Percentiles rank a stretch among this genome's conserved stretches.
phyloP scores from a whole-genome alignment of 2,888 invertebrate species.

The Osmoderma eremita region DNA sequence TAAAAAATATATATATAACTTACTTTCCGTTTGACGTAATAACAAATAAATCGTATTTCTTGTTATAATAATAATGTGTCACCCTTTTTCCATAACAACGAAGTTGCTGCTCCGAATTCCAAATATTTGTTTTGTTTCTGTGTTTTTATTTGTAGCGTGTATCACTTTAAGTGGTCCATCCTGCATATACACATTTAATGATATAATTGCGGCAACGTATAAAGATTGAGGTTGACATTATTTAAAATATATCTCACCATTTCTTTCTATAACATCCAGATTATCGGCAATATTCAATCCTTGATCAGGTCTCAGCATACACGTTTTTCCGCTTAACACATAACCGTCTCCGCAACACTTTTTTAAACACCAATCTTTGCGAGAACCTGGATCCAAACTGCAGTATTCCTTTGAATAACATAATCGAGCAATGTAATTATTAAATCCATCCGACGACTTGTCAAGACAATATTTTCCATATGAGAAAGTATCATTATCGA shows the following conservation, averaged over 20 bases:
- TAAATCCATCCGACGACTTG: conserved; percentile 39
- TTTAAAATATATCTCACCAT: conserved; percentile 23
- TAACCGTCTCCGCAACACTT: conserved; percentile 69
- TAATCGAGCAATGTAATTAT: conserved; percentile 49
- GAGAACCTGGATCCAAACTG: neutral
- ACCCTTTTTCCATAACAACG: too few relatives aligned
- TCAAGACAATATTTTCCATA: conserved; percentile 50
- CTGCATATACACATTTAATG: neutral
- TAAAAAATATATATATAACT: too few relatives aligned
- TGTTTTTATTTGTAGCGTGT: too few relatives aligned
- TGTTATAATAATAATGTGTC: too few relatives aligned
- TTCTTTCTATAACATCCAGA: conserved; percentile 28
- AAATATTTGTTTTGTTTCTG: too few relatives aligned
- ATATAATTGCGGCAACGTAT: too few relatives aligned
- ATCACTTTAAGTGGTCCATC: too few relatives aligned
- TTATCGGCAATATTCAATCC: conserved; percentile 53
- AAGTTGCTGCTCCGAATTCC: too few relatives aligned
- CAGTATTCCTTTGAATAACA: conserved; percentile 49
- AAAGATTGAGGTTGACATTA: neutral
- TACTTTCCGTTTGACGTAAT: too few relatives aligned
- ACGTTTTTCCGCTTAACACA: conserved; percentile 60
- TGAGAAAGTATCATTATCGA: conserved; percentile 16
- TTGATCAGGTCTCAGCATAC: conserved; percentile 51
- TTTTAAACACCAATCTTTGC: conserved; percentile 59
- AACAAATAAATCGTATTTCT: too few relatives aligned